Conservation (phyloP, 2,797 vertebrate species). For the Enteromius viviparus region DNA sequence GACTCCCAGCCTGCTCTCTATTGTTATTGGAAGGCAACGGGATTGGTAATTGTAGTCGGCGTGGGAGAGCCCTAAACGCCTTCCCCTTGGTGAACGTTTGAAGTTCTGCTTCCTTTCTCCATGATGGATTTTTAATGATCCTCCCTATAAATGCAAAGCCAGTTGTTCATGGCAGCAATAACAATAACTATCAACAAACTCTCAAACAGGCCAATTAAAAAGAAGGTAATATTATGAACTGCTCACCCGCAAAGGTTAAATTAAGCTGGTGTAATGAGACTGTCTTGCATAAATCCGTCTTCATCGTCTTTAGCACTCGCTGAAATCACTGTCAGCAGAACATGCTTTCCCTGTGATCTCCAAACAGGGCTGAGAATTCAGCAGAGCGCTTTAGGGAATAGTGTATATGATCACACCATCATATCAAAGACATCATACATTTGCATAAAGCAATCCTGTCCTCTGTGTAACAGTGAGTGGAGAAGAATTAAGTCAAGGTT, state of each 20-base stretch:
- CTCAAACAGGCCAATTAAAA: constrained; percentile 56
- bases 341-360: constrained; percentile 25
- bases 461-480: background rate
- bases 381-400: background rate
- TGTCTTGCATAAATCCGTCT: constrained; percentile 16
- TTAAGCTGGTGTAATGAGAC: constrained; percentile 54
- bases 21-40: constrained; percentile 64
- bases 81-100: constrained; percentile 67
- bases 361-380: constrained; percentile 15
- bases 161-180: constrained; percentile 62
- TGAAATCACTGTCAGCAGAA: constrained; percentile 13
- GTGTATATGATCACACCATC: background rate
- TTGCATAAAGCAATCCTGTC: constrained; percentile 11
- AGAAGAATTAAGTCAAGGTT: constrained; percentile 3
- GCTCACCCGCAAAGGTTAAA: constrained; percentile 57
- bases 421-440: constrained; percentile 3
- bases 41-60: constrained; percentile 71
- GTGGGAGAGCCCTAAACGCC: constrained; percentile 63
- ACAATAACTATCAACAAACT: constrained; percentile 64
- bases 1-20: background rate
- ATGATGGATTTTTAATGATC: constrained; percentile 75
- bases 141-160: constrained; percentile 49
- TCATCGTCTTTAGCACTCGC: background rate
- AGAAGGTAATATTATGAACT: constrained; percentile 56
- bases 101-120: constrained; percentile 63